Percentiles rank a stretch among this genome's conserved stretches.
Conservation (phyloP, 1,140 invertebrate species). For the Drosophila orena region DNA sequence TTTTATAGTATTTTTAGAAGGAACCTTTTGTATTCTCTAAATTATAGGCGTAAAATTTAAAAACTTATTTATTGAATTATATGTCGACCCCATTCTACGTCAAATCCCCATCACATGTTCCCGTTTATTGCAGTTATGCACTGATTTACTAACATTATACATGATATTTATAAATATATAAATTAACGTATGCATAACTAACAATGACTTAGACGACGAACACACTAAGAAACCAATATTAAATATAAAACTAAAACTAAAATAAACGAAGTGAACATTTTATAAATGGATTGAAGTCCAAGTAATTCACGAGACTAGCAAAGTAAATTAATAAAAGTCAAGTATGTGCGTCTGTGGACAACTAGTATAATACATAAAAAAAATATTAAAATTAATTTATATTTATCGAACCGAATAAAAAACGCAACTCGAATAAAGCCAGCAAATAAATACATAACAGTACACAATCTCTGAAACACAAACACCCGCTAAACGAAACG, state of each 20-base stretch:
- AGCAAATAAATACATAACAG: slow-evolving; percentile 48
- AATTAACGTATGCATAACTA: slow-evolving; percentile 61
- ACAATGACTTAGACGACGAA: slow-evolving; percentile 75
- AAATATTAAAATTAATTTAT: slow-evolving; percentile 59
- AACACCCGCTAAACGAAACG: slow-evolving; percentile 45
- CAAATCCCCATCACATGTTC: slow-evolving; percentile 17
- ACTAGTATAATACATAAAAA: slow-evolving; percentile 76
- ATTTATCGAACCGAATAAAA: slow-evolving; percentile 55
- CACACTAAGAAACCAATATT: slow-evolving; percentile 61
- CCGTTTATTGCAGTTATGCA: slow-evolving; percentile 72
- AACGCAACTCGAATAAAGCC: slow-evolving; percentile 42
- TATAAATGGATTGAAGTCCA: slow-evolving; percentile 58
- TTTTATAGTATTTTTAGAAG: slow-evolving; percentile 66
- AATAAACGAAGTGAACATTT: slow-evolving; percentile 48
- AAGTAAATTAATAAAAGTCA: slow-evolving; percentile 77
- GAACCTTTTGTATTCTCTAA: slow-evolving; percentile 49
- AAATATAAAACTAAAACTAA: slow-evolving; percentile 55
- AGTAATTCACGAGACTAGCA: slow-evolving; percentile 66
- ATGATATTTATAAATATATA: slow-evolving; percentile 48
- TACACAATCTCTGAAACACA: slow-evolving; percentile 40
- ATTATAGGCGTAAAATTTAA: slow-evolving; percentile 29
- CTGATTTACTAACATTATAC: slow-evolving; percentile 55
- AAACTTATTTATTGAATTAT: slow-evolving; percentile 51
- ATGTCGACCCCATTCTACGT: slow-evolving; percentile 25
- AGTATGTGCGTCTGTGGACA: slow-evolving; percentile 67